Evolutionary conservation across 2,797 vertebrate species (phyloP).

Genomic region (Catamblyrhynchus diadema): DNA sequence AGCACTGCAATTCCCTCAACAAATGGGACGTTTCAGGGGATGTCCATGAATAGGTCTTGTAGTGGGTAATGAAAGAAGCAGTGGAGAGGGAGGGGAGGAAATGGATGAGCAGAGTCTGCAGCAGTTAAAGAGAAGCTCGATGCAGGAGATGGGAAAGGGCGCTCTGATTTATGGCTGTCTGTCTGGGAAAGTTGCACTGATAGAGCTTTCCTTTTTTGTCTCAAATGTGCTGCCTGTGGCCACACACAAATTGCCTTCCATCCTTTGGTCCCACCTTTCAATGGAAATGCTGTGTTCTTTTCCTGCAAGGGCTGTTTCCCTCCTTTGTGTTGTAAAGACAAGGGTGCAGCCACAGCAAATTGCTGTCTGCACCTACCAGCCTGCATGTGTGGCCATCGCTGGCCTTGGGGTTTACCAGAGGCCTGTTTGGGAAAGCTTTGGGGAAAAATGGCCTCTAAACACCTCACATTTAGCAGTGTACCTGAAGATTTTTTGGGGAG

Average conservation of each 20-base stretch:
- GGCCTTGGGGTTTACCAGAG: not conserved
- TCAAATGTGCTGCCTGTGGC: not conserved
- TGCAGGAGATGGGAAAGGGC: not conserved
- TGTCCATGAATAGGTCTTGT: constrained; percentile 21
- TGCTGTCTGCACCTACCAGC: not conserved
- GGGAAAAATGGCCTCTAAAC: not conserved
- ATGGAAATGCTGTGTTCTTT: not conserved
- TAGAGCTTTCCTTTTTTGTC: constrained; percentile 22
- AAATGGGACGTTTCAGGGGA: not conserved
- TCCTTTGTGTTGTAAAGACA: not conserved
- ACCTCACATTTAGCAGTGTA: accelerated
- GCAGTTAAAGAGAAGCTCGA: not conserved
- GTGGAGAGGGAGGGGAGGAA: not conserved
- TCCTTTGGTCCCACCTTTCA: not conserved
- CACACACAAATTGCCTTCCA: not conserved
- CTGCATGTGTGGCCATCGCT: accelerated
- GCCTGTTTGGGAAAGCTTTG: not conserved
- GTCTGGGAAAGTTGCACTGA: constrained; percentile 37
- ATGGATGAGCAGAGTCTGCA: not conserved
- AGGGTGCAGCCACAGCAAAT: not conserved
- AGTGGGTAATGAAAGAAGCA: not conserved
- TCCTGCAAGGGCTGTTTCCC: not conserved
- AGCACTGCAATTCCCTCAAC: not conserved
- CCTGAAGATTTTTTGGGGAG: not conserved
- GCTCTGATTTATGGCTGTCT: constrained; percentile 16